Base-by-base conservation (phyloP, 92 coral and sea anemone species). In the Paragorgia papillata region DNA sequence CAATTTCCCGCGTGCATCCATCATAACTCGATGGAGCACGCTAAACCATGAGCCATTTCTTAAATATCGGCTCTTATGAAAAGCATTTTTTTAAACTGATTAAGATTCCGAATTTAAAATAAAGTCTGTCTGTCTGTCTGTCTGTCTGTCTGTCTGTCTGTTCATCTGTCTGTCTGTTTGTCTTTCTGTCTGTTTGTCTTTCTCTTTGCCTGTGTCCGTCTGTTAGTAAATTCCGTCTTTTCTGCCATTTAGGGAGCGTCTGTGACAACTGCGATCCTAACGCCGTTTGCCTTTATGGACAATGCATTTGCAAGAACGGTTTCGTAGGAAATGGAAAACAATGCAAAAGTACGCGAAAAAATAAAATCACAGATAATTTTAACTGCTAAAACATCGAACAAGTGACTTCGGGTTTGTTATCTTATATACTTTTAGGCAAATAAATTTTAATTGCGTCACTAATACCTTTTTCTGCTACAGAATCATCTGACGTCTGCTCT, bases 241-340 rank as follows among this genome's bases (percentile, higher is more conserved):
- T 6, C 1, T 39, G 31, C 15, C 13, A 32, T 54, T 57, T 64
- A 39, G 35, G 70, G 85, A 96, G 87, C 83, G 94, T 88, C 35
- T 93, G 97, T 48, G 85, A 76, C 58, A 96, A 90, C 46, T 93
- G 97, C 57, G 91, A 85, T 66, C 85, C 87, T 4, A 76, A 85
- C 56, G 97, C 97, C 2, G 97, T 88, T 26, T 93, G 97, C 80
- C 91, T 93, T 21, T 96, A 92, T 43, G 97, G 97, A 3, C 97
- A 93, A 62, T 93, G 97, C 50, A 88, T 93, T 64, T 93, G 97
- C 75, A 90, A 73, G 73, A 77, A 84, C 54, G 94, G 97, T 8
- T 93, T 84, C 73, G 97, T 93, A 9, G 97, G 97, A 14, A 92
- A 91, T 40, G 98, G 98, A 9, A 55, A 35, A 34, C 53, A 17